Conservation (phyloP, 2,797 vertebrate genomes). For the Pogonophryne albipinna region DNA sequence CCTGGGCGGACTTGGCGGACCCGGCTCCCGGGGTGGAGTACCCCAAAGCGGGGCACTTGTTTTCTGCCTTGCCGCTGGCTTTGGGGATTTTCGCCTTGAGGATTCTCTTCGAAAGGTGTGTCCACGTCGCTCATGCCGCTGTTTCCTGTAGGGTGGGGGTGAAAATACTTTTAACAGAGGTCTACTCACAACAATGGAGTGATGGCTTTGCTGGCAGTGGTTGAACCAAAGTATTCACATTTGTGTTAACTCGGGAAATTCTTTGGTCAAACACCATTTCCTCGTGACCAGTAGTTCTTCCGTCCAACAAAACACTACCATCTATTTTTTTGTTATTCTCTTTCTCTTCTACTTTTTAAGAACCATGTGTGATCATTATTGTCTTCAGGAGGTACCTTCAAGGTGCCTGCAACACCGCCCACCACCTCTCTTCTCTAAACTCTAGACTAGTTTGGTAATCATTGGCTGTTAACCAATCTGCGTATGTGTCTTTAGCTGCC, state of each 20-base stretch:
- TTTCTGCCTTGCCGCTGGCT: slow-evolving; percentile 90
- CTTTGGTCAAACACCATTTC: neutral
- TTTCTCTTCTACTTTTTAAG: neutral
- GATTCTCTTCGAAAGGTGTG: slow-evolving; percentile 95
- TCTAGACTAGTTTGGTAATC: neutral
- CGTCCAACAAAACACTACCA: rapidly evolving
- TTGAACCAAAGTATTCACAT: slow-evolving; percentile 15
- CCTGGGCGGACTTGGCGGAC: slow-evolving; percentile 93
- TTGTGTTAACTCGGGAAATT: neutral
- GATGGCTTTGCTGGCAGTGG: slow-evolving; percentile 40
- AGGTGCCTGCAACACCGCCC: neutral
- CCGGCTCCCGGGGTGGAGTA: slow-evolving; percentile 86
- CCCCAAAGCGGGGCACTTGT: slow-evolving; percentile 89
- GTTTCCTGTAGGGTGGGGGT: neutral
- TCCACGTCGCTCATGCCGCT: neutral
- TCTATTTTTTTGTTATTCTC: too few relatives aligned
- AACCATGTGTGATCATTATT: too few relatives aligned
- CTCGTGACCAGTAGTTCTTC: neutral
- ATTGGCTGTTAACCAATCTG: neutral
- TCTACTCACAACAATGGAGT: neutral
- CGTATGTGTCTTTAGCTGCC: neutral
- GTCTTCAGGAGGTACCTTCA: neutral
- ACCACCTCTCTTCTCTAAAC: too few relatives aligned
- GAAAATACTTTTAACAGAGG: neutral
- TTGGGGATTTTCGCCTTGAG: slow-evolving; percentile 90